Conservation (phyloP, 1,140 invertebrate genomes). For the Drosophila sturtevanti region DNA sequence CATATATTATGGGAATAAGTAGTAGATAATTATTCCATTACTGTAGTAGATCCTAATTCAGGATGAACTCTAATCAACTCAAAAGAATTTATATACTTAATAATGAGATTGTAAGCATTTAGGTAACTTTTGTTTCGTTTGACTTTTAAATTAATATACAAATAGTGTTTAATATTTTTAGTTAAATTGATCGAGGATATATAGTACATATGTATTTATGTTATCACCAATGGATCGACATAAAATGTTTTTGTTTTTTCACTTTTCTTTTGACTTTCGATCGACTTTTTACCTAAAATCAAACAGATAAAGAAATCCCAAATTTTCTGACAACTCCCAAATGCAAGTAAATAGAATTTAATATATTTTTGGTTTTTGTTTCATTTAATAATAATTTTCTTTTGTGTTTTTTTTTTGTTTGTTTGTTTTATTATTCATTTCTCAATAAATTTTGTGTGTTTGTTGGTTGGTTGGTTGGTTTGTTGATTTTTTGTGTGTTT, state of each 20-base stretch:
- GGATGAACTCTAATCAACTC: too few species aligned
- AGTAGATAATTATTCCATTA: too few species aligned
- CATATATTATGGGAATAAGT: too few species aligned
- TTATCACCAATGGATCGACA: too few species aligned
- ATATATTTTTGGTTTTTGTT: slow-evolving; percentile 9
- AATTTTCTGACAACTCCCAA: neutral
- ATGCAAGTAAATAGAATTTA: neutral
- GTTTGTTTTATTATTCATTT: slow-evolving; percentile 45
- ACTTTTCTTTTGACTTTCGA: neutral
- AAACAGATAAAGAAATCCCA: neutral
- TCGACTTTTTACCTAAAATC: neutral
- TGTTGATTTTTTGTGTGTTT: slow-evolving; percentile 34
- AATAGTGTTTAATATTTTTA: too few species aligned
- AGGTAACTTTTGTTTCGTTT: too few species aligned
- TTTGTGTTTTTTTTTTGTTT: neutral
- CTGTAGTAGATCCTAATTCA: too few species aligned
- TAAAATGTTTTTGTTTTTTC: too few species aligned
- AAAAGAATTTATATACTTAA: too few species aligned
- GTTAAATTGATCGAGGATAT: neutral
- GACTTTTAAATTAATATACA: too few species aligned
- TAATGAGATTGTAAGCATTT: too few species aligned
- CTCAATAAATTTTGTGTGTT: slow-evolving; percentile 66
- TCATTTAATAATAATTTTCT: slow-evolving; percentile 7
- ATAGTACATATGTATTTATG: too few species aligned
- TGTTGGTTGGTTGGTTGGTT: slow-evolving; percentile 18